A percentile compares a stretch with the other conserved stretches of the same genome.
These are phyloP conservation scores for Cynopterus brachyotis DNA, from an alignment of 2,113 vertebrate species.

Conservation along the genomic window DNA sequence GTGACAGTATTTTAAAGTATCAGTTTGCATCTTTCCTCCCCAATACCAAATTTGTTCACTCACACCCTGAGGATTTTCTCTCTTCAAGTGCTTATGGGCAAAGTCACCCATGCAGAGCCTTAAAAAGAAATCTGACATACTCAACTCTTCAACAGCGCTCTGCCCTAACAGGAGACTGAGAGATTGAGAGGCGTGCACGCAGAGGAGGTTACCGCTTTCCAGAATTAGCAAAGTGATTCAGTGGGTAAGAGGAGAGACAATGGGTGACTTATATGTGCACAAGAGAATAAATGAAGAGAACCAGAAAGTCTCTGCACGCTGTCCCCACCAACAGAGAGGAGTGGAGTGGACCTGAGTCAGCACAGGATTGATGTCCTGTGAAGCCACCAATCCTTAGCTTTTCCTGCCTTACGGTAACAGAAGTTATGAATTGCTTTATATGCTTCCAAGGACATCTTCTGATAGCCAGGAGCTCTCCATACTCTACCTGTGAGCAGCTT, in stretches of 20 bases:
- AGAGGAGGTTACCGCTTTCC: neutral
- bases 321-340: neutral
- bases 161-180: neutral
- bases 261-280: accelerated
- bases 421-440: neutral
- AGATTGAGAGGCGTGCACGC: neutral
- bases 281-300: neutral
- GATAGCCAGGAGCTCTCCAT: neutral
- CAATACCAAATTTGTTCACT: neutral
- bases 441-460: neutral
- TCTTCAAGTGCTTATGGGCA: neutral
- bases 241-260: neutral
- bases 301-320: neutral
- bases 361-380: neutral
- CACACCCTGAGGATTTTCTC: neutral
- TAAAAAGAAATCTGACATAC: neutral
- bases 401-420: neutral
- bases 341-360: neutral
- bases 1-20: neutral
- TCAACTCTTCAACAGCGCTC: neutral
- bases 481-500: neutral
- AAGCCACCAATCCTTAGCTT: neutral
- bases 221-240: neutral
- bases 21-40: neutral
- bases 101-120: neutral